Base-by-base conservation (phyloP, 2,888 invertebrate genomes). In the Ditylenchus weischeri region DNA sequence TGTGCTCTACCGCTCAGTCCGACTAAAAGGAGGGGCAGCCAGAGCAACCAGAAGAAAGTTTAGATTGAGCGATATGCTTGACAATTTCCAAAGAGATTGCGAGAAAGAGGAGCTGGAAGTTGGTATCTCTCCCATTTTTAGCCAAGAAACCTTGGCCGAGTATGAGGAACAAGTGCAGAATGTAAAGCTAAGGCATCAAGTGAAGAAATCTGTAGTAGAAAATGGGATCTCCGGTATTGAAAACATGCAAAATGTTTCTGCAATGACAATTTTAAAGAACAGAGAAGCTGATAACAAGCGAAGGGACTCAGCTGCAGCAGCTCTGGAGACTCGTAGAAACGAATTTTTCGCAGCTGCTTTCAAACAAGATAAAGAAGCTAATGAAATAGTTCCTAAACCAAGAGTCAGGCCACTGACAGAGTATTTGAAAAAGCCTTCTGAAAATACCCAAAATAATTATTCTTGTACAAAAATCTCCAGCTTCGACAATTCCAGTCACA, bases 51-150 rank as follows among this genome's bases (percentile, higher is more conserved):
- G 54, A 29, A 54, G 8, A 8, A 54, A 29, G 54, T 54, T 54
- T 8, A 38, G 62, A 13, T 48, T 62, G 43, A 62, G 62, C 23
- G 62, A 62, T 13, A 62, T 62, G 62, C 47, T 62, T 3, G 62
- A 62, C 21, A 23, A 8, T n/a, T 62, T 62, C n/a, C 43, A 49
- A n/a, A 43, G 62, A 38, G 29, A 62, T 48, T 47, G 21, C 11
- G 54, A 54, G 11, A 21, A 54, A 29, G 54, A 54, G n/a, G 54
- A 54, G 10, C 3, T 23, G 11, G 54, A 7, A 54, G 54, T 54
- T 3, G n/a, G 11, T 54, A 18, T 54, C n/a, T 6, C 23, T 2
- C 29, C 54, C 13, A 7, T n/a, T 6, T 43, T 15, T 8, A 13
- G 43, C 43, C 13, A 10, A 43, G 13, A 43, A 15, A 43, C 43